Evolutionary conservation across 2,113 vertebrate species (phyloP).

Genomic region (Rynchops niger): DNA sequence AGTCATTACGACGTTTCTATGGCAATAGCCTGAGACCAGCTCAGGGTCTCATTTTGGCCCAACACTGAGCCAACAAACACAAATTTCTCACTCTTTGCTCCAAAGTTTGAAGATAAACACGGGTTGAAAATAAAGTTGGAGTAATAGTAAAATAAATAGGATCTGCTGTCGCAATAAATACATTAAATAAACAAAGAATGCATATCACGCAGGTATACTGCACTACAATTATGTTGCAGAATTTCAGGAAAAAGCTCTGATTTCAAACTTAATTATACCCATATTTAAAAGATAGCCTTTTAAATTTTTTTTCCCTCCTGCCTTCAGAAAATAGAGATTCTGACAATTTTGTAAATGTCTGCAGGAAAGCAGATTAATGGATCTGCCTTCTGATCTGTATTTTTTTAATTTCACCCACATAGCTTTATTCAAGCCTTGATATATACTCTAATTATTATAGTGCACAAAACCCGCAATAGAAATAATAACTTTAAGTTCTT

Average conservation of each 20-base stretch:
- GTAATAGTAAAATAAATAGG: neutral
- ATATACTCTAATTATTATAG: neutral
- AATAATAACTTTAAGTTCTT: neutral
- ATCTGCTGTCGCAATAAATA: neutral
- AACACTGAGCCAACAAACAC: neutral
- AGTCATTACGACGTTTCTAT: neutral
- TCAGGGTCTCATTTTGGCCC: neutral
- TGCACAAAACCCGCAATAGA: neutral
- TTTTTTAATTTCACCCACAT: neutral
- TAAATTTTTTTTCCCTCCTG: neutral
- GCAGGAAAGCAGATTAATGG: neutral
- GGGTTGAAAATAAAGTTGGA: neutral
- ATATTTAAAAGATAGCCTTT: neutral
- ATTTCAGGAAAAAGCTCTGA: neutral
- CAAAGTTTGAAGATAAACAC: neutral
- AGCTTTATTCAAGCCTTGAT: neutral
- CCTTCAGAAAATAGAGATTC: neutral
- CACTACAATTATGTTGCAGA: neutral
- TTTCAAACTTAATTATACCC: neutral
- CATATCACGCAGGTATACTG: accelerated
- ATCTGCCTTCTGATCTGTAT: neutral
- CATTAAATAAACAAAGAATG: neutral
- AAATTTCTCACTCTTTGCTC: neutral
- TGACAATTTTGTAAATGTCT: neutral
- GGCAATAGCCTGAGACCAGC: neutral